A percentile compares a stretch with the other conserved stretches of the same genome.
phyloP scores from a whole-genome alignment of 2,113 vertebrate genomes.

The Danio rerio region GRCz12tu NC_133195.1:33709001-33709500 shows the following conservation, averaged over 20 bases:
- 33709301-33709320: conserved; percentile 23
- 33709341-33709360: conserved; percentile 62
- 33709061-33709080: too few relatives aligned
- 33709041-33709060: too few relatives aligned
- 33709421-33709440: not conserved
- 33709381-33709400: not conserved
- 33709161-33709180: not conserved
- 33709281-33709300: not conserved
- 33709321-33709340: conserved; percentile 34
- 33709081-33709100: too few relatives aligned
- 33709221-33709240: conserved; percentile 3
- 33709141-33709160: not conserved
- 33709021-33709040: too few relatives aligned
- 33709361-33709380: conserved; percentile 37
- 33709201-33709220: conserved; percentile 37
- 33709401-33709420: not conserved
- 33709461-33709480: not conserved
- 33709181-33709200: not conserved
- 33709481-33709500: not conserved
- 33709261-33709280: conserved; percentile 3
- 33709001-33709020: too few relatives aligned
- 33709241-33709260: conserved; percentile 35
- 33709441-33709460: not conserved
- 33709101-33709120: too few relatives aligned
- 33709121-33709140: not conserved